Evolutionary conservation across 2,113 vertebrate genomes (phyloP), one percentile per base, ranked within the genome.

Genomic region (Candoia aspera): DNA sequence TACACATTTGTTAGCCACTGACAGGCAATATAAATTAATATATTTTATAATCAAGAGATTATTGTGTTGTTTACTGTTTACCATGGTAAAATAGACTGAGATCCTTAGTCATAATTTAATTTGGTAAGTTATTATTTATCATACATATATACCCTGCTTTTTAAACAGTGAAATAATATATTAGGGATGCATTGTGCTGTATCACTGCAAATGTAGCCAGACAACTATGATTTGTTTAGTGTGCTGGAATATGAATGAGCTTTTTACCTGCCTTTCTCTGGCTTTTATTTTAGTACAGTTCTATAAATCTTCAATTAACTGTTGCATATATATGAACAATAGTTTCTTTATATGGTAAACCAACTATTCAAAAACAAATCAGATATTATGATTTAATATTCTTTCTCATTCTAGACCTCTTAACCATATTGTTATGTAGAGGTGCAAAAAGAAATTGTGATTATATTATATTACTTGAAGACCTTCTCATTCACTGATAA

Each of bases 1-100:
- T 89, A 84, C 26, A 84, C n/a, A 90, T 84, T 90, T 68, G 21
- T 60, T 84, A 90, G 90, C 79, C n/a, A 49, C 19, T 29, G 42
- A 84, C 13, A 49, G 33, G 46, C 12, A 90, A 59, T n/a, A 84
- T 84, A 46, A 79, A 46, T 59, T 58, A 55, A 46, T 90, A 42
- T 58, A 42, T 62, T 49, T 89, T 49, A 24, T 29, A 60, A 46
- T 49, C 37, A 53, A 89, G 19, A 4, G 0, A 17, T 3, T 19
- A 89, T 17, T 64, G 21, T 10, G 10, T 24, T 79, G 29, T 37
- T 37, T 79, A 33, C 29, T 57, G 5, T 79, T 29, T 54, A 21
- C 9, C 53, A 53, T 87, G 33, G 49, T 37, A 42, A 59, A 87
- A 42, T 59, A 23, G n/a, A 37, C 33, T 23, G 33, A 33, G 10